Percentiles rank a stretch among this genome's conserved stretches.
These are phyloP conservation scores for Coptodon rendalli DNA, from an alignment of 2,113 vertebrate genomes.

Conservation along the genomic window DNA sequence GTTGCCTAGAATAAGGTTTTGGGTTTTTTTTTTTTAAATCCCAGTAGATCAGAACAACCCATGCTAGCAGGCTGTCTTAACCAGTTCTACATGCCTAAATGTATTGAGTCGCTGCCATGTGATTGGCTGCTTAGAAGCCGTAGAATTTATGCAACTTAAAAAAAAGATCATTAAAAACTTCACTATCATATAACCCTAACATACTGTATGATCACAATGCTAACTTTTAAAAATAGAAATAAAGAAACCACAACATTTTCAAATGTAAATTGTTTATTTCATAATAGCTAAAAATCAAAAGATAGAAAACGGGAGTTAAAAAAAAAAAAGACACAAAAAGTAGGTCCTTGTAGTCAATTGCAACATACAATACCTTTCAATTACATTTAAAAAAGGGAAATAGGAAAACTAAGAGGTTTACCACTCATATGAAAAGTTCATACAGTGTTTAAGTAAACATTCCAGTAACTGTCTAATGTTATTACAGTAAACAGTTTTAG, in stretches of 20 bases:
- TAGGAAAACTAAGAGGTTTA: not conserved
- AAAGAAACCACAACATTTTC: not conserved
- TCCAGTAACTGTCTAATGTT: not conserved
- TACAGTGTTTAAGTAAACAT: not conserved
- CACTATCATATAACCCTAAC: not conserved
- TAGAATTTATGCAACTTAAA: not conserved
- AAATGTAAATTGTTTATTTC: not conserved
- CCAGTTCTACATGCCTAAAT: rapidly evolving
- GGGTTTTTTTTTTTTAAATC: not conserved
- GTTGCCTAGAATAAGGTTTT: rapidly evolving
- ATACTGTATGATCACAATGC: not conserved
- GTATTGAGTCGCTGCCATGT: rapidly evolving
- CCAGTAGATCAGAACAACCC: not conserved
- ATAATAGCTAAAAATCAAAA: not conserved
- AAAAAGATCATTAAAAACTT: not conserved
- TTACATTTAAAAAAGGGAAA: not conserved
- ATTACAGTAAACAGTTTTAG: not conserved
- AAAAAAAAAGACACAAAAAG: not conserved
- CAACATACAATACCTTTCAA: not conserved
- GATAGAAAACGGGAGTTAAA: rapidly evolving
- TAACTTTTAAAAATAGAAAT: not conserved
- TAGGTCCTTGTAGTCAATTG: not conserved
- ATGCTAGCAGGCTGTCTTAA: not conserved
- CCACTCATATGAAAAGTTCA: not conserved
- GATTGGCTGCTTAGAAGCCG: not conserved